Evolutionary conservation across 2,797 vertebrate species (phyloP).

Genomic region (Somateria mollissima): DNA sequence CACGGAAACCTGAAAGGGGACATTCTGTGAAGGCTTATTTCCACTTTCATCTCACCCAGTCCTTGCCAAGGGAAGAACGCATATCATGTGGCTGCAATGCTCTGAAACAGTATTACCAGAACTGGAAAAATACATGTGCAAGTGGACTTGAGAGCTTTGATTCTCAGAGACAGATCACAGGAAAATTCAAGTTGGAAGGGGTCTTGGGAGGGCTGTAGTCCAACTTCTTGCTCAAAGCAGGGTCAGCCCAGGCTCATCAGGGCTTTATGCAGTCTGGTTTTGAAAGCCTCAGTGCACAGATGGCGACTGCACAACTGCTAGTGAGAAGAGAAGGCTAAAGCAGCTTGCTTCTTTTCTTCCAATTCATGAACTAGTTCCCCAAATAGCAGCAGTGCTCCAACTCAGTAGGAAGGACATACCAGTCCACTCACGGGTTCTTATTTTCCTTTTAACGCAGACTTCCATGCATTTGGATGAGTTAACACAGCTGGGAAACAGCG

Average conservation of each 20-base stretch:
- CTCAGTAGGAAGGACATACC: background rate
- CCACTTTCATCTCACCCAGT: background rate
- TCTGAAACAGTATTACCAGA: background rate
- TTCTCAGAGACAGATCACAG: background rate
- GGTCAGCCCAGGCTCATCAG: background rate
- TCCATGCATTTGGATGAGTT: background rate
- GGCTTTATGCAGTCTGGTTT: background rate
- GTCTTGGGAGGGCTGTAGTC: background rate
- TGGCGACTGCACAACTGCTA: background rate
- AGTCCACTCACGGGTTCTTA: background rate
- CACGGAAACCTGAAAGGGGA: background rate
- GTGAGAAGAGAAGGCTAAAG: background rate
- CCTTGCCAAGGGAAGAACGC: background rate
- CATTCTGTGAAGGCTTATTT: background rate
- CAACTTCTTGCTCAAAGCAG: background rate
- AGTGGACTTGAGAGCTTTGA: background rate
- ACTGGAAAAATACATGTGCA: background rate
- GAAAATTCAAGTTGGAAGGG: background rate
- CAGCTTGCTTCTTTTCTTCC: background rate
- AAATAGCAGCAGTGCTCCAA: background rate
- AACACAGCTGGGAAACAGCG: background rate
- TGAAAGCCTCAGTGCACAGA: background rate
- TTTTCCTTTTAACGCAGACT: background rate
- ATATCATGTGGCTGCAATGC: background rate
- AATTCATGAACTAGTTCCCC: background rate